phyloP scores from a whole-genome alignment of 2,888 invertebrate genomes.

The Fragum sueziense region DNA sequence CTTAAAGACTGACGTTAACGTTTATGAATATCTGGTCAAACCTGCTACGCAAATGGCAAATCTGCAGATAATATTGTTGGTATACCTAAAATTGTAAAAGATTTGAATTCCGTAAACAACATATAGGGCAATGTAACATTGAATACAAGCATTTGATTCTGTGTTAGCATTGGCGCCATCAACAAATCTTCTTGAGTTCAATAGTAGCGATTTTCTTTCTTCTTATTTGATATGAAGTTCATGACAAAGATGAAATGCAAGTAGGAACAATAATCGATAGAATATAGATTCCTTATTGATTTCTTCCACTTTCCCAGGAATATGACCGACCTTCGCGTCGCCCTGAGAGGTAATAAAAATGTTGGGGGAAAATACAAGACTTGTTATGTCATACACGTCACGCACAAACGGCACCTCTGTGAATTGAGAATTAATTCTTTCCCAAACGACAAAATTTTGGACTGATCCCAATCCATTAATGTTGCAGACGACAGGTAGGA shows the following conservation, averaged over 20 bases:
- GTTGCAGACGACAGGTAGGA: neutral
- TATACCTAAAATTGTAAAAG: too few species aligned
- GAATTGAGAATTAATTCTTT: neutral
- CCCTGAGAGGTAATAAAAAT: constrained; percentile 3
- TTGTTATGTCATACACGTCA: neutral
- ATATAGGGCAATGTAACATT: too few species aligned
- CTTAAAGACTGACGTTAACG: too few species aligned
- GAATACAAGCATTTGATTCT: too few species aligned
- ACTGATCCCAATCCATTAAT: neutral
- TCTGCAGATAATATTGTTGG: too few species aligned
- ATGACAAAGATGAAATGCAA: neutral
- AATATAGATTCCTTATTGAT: neutral
- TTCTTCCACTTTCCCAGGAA: neutral
- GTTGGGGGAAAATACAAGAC: neutral
- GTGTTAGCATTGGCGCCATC: too few species aligned
- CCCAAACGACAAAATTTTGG: neutral
- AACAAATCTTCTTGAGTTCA: too few species aligned
- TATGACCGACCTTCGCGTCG: neutral
- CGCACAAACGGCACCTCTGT: too few species aligned
- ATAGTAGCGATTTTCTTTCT: too few species aligned
- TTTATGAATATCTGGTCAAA: too few species aligned
- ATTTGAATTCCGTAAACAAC: too few species aligned
- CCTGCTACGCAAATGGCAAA: too few species aligned
- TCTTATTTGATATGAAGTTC: neutral
- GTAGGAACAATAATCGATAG: neutral